Percentiles rank a stretch among this genome's conserved stretches.
These are phyloP conservation scores for Heterohyrax brucei DNA, from an alignment of 2,797 vertebrate genomes.

Conservation along the genomic window DNA sequence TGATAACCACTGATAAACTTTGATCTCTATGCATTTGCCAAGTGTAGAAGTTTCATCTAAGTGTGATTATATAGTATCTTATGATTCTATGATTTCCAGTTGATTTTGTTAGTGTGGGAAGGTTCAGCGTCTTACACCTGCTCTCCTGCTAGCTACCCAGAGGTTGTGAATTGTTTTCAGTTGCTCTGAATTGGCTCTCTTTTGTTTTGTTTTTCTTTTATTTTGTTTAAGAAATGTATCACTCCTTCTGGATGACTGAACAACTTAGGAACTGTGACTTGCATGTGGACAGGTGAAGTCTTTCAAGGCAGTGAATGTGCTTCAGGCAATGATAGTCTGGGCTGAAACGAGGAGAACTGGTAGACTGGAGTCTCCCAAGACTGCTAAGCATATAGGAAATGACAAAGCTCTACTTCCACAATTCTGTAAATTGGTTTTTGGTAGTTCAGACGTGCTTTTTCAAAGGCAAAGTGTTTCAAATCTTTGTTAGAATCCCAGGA, in stretches of 20 bases:
- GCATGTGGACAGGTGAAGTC: background rate
- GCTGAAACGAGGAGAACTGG: background rate
- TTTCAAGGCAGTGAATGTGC: background rate
- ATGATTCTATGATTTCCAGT: no score
- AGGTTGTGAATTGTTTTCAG: background rate
- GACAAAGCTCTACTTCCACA: background rate
- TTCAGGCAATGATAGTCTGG: background rate
- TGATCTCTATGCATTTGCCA: no score
- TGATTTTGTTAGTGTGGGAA: no score
- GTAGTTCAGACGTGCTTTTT: constrained; percentile 23
- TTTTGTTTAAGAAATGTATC: background rate
- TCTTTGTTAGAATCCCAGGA: background rate
- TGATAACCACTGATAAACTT: no score
- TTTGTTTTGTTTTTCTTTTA: background rate
- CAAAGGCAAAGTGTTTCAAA: constrained; percentile 20
- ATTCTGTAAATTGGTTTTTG: background rate
- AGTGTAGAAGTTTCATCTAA: no score
- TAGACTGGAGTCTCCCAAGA: background rate
- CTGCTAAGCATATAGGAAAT: background rate
- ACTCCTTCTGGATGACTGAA: background rate
- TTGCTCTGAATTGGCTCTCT: background rate
- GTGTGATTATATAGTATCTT: no score
- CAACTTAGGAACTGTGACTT: background rate
- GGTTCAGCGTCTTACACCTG: no score
- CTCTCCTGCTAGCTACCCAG: no score